Percentiles rank a stretch among this genome's conserved stretches.
phyloP scores from a whole-genome alignment of 2,888 invertebrate genomes.

The Lepidocyrtinus sp. region DNA sequence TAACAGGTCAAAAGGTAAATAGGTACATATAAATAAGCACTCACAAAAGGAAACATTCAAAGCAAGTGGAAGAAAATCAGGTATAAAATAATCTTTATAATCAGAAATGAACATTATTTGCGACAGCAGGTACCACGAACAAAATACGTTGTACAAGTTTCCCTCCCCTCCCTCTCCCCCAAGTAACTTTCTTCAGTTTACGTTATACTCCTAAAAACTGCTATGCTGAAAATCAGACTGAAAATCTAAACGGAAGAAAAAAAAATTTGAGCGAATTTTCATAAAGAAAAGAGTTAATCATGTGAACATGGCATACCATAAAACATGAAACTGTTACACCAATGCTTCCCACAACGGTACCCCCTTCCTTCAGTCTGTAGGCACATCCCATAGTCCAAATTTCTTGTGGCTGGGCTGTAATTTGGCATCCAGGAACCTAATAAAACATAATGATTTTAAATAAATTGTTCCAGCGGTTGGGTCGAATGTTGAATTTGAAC shows the following conservation, averaged over 20 bases:
- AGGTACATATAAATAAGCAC: too few species aligned
- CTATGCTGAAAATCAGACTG: conserved; percentile 88
- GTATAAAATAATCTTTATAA: background rate
- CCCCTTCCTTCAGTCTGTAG: conserved; percentile 81
- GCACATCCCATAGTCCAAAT: conserved; percentile 85
- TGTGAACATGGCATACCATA: conserved; percentile 79
- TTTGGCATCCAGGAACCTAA: conserved; percentile 76
- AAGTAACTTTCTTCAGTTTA: conserved; percentile 16
- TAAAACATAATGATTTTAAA: conserved; percentile 1
- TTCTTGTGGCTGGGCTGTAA: conserved; percentile 77
- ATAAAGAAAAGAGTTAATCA: background rate
- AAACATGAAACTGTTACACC: conserved; percentile 88
- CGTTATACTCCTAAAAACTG: conserved; percentile 86
- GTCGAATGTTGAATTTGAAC: too few species aligned
- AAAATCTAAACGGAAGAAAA: conserved; percentile 79
- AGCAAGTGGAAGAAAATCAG: background rate
- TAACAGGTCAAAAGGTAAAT: too few species aligned
- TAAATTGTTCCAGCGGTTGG: too few species aligned
- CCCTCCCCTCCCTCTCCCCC: too few species aligned
- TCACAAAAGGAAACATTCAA: background rate
- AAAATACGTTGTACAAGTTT: too few species aligned
- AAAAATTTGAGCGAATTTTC: background rate
- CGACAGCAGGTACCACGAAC: background rate
- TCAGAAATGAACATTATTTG: background rate
- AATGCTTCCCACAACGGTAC: conserved; percentile 84